Evolutionary conservation across 2,888 invertebrate species (phyloP).

Genomic region (Pterostichus madidus): DNA sequence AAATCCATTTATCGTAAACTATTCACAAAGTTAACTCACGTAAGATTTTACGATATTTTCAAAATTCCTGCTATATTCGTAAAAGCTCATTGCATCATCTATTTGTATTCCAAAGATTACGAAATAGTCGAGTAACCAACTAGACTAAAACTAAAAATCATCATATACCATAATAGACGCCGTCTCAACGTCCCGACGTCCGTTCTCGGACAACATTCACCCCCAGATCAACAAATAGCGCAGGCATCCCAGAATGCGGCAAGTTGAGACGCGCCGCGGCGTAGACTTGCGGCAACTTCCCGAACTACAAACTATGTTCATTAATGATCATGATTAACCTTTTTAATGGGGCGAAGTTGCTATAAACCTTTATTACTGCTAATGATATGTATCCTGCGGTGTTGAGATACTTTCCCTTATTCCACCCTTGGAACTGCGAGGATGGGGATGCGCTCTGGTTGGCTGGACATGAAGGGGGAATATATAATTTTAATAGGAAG

Average conservation of each 20-base stretch:
- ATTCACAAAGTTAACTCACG: not conserved
- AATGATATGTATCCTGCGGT: slow-evolving; percentile 51
- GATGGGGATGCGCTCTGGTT: not conserved
- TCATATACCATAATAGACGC: slow-evolving; percentile 30
- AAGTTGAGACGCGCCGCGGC: not conserved
- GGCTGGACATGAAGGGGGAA: not conserved
- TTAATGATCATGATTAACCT: slow-evolving; percentile 61
- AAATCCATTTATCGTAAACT: not conserved
- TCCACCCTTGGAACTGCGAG: not conserved
- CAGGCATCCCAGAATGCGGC: not conserved
- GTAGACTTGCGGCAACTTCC: slow-evolving; percentile 50
- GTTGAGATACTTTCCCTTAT: not conserved
- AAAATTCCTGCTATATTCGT: slow-evolving; percentile 15
- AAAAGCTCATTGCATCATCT: slow-evolving; percentile 5
- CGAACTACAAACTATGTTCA: slow-evolving; percentile 61
- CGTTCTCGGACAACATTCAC: not conserved
- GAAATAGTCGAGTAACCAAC: too few relatives aligned
- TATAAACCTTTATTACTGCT: slow-evolving; percentile 58
- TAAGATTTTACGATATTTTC: slow-evolving; percentile 18
- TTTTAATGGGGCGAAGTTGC: slow-evolving; percentile 56
- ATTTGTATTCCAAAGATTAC: not conserved
- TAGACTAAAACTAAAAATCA: slow-evolving; percentile 43
- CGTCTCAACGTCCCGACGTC: slow-evolving; percentile 48
- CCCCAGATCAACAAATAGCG: not conserved
- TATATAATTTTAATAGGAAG: slow-evolving; percentile 16